Percentiles rank a stretch among this genome's conserved stretches.
phyloP scores from a whole-genome alignment of 1,140 invertebrate genomes.

The Achroia grisella region DNA sequence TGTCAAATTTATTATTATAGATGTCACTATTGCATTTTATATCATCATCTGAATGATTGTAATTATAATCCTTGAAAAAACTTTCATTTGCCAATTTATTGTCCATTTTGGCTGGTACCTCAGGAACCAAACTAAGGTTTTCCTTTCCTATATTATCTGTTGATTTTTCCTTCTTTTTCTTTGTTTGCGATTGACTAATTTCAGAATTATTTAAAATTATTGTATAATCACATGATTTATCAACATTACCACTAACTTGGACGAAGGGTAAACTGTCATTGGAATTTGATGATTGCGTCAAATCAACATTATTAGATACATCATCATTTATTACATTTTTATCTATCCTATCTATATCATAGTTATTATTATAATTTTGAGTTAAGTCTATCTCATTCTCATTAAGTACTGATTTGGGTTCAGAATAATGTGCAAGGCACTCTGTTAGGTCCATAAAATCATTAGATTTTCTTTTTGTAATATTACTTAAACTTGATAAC shows the following conservation, averaged over 20 bases:
- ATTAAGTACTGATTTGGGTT: slow-evolving; percentile 8
- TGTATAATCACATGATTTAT: slow-evolving; percentile 8
- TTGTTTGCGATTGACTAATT: background rate
- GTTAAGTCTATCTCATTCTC: slow-evolving; percentile 22
- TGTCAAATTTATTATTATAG: background rate
- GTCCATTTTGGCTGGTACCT: too few species aligned
- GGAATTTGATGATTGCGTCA: slow-evolving; percentile 17
- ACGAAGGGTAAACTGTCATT: slow-evolving; percentile 22
- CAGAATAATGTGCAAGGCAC: slow-evolving; percentile 24
- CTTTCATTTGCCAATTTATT: slow-evolving; percentile 5
- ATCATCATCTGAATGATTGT: slow-evolving; percentile 15
- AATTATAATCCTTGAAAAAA: slow-evolving; percentile 20
- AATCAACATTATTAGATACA: slow-evolving; percentile 11
- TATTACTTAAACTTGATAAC: slow-evolving; percentile 18
- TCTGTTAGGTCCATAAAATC: slow-evolving; percentile 58
- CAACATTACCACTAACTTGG: slow-evolving; percentile 12
- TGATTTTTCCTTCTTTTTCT: background rate
- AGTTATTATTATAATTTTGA: slow-evolving; percentile 6
- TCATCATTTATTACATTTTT: background rate
- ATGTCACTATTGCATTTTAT: background rate
- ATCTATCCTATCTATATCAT: slow-evolving; percentile 5
- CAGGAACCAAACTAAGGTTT: too few species aligned
- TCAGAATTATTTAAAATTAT: slow-evolving; percentile 19
- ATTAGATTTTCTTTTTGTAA: slow-evolving; percentile 41
- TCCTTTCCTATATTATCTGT: background rate